Base-by-base conservation (phyloP, 1,140 invertebrate species). In the Diachasmimorpha longicaudata region DNA sequence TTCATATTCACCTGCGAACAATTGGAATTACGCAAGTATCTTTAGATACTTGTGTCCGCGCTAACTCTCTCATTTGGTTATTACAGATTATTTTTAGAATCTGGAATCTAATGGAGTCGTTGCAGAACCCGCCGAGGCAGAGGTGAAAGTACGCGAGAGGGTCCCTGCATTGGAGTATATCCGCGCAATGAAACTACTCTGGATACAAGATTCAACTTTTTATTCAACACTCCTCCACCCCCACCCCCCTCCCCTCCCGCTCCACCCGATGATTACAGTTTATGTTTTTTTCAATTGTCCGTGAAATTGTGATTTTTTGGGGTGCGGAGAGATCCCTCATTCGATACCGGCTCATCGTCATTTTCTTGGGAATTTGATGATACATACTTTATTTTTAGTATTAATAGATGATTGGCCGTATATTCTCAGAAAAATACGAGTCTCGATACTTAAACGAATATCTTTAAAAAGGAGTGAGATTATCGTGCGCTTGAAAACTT, bases 121-220 rank as follows among this genome's bases (percentile, higher is more conserved):
- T 68, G 66, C 66, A 68, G 66, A 63, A 66, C 23, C 21, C 58
- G 58, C 14, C 23, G 58, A 66, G 36, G 8, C 66, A 68, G 66
- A 68, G 66, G 66, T 68, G 66, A 68, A 68, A 68, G 66, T 68
- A 68, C 66, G 66, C 10, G 23, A 31, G 23, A 31, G 58, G 58
- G 19, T n/a, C 11, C 58, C 58, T 36, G 25, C 66, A 68, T 13
- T 63, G 58, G 8, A 19, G 66, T 68, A 36, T 42, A 42, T n/a
- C 36, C 66, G 66, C 66, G 36, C 16, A 68, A 39, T 25, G 23
- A 63, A 63, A 63, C 58, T 63, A 63, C 58, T 58, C 52, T 58
- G 52, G 52, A 58, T 58, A 58, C 19, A 31, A 31, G 31, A 31
- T 63, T 1, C 8, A 13, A 63, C 10, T 23, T 63, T 63, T 63